Evolutionary conservation across 2,888 invertebrate genomes (phyloP), one percentile per base, ranked within the genome.

Genomic region (Melitaea athalia): DNA sequence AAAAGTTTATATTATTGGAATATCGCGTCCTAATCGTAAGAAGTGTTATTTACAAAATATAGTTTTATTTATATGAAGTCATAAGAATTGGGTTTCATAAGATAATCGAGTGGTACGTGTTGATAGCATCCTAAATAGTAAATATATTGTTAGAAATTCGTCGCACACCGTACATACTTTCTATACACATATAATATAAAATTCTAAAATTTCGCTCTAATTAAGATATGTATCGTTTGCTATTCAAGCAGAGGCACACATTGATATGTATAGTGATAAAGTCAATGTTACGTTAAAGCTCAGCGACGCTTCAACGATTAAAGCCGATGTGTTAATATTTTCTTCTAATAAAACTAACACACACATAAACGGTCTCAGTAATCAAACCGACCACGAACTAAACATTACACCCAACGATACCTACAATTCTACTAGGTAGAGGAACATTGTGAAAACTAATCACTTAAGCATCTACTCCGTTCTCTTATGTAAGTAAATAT

Each of bases 41-140:
- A 86, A 89, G 85, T 82, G 80, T 80, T 89, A 89, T 88, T 86
- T 91, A 91, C 88, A 92, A 89, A 87, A 90, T 88, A 88, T 85
- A 75, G 55, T 75, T 87, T 85, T 81, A 87, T 89, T 83, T 88
- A 86, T 86, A 85, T 82, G 82, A 87, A 91, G 91, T 92, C 92
- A 91, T 92, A 92, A 92, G 91, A 92, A 86, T 90, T 87, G 81
- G 85, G 89, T 86, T 90, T 92, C 92, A 92, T 92, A 92, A 92
- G 92, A 91, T 86, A 79, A 78, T 86, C 83, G 82, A 88, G 88
- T 91, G 88, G 89, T 91, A 86, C 88, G 81, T 87, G 83, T 86
- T 79, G 79, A 85, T 90, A 91, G 88, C 87, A 77, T 86, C 79
- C 90, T 91, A 90, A 82, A 85, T 85, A 85, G 81, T 85, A 87